phyloP scores from a whole-genome alignment of 2,797 vertebrate species.

The Danio jaintianensis region DNA sequence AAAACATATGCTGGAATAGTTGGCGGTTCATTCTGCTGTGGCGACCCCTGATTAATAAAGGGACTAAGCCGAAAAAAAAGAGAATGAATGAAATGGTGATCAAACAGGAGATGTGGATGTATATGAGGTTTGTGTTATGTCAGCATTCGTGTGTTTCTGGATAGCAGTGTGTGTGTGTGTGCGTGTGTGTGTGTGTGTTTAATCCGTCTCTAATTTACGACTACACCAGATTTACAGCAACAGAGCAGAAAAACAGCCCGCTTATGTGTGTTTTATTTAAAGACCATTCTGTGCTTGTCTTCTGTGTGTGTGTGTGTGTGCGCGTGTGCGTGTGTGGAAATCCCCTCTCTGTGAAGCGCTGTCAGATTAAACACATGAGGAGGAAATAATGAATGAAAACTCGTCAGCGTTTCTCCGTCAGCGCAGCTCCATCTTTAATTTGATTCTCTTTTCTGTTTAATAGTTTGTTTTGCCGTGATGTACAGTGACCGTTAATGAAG shows the following conservation, averaged over 20 bases:
- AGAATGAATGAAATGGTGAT: too few species aligned
- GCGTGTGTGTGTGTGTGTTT: background rate
- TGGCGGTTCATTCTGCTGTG: too few species aligned
- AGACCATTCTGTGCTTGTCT: slow-evolving; percentile 6
- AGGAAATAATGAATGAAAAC: slow-evolving; percentile 5
- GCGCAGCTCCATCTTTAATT: too few species aligned
- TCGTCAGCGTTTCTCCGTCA: background rate
- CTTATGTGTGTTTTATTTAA: background rate
- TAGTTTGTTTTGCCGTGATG: too few species aligned
- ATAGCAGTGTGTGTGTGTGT: background rate
- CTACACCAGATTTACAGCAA: background rate
- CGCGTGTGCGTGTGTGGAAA: slow-evolving; percentile 50
- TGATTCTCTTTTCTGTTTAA: too few species aligned
- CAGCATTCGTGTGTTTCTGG: background rate
- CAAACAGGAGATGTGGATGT: too few species aligned
- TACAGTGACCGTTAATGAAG: too few species aligned
- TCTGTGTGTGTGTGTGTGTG: background rate
- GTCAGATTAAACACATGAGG: slow-evolving; percentile 15
- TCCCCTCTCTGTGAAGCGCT: slow-evolving; percentile 53
- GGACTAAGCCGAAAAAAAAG: too few species aligned
- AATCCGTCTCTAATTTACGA: slow-evolving; percentile 23
- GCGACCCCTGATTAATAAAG: too few species aligned
- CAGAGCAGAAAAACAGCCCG: background rate
- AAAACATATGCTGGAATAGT: too few species aligned
- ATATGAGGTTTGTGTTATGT: too few species aligned